Base-by-base conservation (phyloP, 2,797 vertebrate genomes). In the Siniperca obscura region DNA sequence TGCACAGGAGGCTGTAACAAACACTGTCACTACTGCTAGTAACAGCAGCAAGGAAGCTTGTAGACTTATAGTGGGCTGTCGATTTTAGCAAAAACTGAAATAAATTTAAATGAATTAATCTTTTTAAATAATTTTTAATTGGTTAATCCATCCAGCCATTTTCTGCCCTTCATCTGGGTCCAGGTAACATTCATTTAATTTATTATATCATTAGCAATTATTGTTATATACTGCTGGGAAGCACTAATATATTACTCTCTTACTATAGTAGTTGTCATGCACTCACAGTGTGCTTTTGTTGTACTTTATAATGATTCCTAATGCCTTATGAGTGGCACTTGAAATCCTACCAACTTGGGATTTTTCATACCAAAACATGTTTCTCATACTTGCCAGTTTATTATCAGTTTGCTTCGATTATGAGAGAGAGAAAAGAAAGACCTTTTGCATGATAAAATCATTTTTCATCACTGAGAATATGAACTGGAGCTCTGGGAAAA, bases 401-500 rank as follows among this genome's bases (percentile, higher is more conserved):
- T 44, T 46, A 19, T 21, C 13, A 44, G 19, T 44, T 12, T 53
- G 27, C 34, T 38, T 52, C 19, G 1, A 34, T 57, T 71, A 27
- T 27, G 10, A 52, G 21, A 1, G 14, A 42, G 52, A 34, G 38
- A 46, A 21, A 9, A 2, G 4, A 17, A 38, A 38, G 5, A 48
- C 12, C 17, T 40, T 74, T 55, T 1, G 10, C 16, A 34, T 22
- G 10, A 52, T 38, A 21, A 57, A 55, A 52, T 14, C 0, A 27
- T 70, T 74, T 34, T 5, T 64, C 34, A 55, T 65, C 38, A 3
- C 6, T 6, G 22, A 34, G 40, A 50, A 44, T 76, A 56, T 74
- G 70, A 67, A 36, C 21, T 72, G 69, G 13, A 40, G 42, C 59
- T 30, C 7, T 44, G 3, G 38, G 27, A 68, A 81, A 84, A 53